Evolutionary conservation across 2,113 vertebrate genomes (phyloP).

Genomic region (Bothrops jararaca): DNA sequence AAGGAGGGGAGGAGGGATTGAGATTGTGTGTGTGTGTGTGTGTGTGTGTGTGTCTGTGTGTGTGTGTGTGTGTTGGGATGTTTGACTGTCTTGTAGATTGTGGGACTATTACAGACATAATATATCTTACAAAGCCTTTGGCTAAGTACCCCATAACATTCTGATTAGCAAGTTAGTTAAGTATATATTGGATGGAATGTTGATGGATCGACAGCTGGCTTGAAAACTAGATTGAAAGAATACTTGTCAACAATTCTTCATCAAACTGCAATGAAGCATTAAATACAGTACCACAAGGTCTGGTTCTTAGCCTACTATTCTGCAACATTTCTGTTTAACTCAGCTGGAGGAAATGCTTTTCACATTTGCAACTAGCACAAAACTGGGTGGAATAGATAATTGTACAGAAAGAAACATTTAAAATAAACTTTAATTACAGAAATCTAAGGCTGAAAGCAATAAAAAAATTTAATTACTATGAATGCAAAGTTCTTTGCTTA

Average conservation of each 20-base stretch:
- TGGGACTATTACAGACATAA: background rate
- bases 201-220: background rate
- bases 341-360: background rate
- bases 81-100: background rate
- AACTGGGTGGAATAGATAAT: background rate
- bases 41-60: background rate
- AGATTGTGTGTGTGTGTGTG: background rate
- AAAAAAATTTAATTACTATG: background rate
- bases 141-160: background rate
- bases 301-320: background rate
- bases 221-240: background rate
- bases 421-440: background rate
- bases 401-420: background rate
- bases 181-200: background rate
- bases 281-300: background rate
- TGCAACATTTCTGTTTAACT: background rate
- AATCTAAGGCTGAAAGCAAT: background rate
- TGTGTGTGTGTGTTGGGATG: background rate
- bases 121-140: background rate
- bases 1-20: background rate
- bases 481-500: background rate
- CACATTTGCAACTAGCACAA: background rate
- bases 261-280: background rate
- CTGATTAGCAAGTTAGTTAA: background rate
- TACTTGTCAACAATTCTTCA: background rate